Conservation (phyloP, 2,113 vertebrate genomes). For the Calonectris borealis region DNA sequence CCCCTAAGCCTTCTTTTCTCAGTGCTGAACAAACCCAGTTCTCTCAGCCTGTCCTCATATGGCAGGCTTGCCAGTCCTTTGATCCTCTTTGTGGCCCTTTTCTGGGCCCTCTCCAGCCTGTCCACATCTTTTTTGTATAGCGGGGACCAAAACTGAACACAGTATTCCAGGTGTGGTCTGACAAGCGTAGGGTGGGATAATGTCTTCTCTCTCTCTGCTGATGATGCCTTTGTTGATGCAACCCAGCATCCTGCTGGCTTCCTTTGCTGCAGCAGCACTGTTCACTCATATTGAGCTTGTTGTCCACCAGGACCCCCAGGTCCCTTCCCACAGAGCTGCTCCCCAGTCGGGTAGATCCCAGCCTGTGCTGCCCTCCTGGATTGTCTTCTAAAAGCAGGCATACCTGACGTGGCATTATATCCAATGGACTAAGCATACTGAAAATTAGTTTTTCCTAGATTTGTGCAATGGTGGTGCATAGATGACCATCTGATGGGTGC, state of each 20-base stretch:
- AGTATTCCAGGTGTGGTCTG: background rate
- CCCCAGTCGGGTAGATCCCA: background rate
- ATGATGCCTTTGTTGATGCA: background rate
- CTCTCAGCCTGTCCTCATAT: no score
- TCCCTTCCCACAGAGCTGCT: background rate
- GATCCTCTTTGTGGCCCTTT: no score
- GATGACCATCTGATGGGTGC: background rate
- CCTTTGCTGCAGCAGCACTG: background rate
- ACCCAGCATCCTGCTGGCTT: background rate
- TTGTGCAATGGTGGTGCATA: background rate
- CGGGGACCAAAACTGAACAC: no score
- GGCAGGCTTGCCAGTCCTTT: no score
- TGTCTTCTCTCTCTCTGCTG: background rate
- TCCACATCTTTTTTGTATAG: no score
- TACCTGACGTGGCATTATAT: background rate
- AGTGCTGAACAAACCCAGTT: no score
- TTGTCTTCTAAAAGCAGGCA: background rate
- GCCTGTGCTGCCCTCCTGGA: background rate
- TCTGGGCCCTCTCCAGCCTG: no score
- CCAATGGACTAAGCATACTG: background rate
- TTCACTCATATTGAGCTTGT: background rate
- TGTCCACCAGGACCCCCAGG: background rate
- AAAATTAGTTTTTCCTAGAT: background rate
- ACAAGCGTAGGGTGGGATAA: background rate
- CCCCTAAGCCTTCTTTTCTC: no score